Conservation (phyloP, 2,888 invertebrate genomes). For the Scelioninae gen. 2 region DNA sequence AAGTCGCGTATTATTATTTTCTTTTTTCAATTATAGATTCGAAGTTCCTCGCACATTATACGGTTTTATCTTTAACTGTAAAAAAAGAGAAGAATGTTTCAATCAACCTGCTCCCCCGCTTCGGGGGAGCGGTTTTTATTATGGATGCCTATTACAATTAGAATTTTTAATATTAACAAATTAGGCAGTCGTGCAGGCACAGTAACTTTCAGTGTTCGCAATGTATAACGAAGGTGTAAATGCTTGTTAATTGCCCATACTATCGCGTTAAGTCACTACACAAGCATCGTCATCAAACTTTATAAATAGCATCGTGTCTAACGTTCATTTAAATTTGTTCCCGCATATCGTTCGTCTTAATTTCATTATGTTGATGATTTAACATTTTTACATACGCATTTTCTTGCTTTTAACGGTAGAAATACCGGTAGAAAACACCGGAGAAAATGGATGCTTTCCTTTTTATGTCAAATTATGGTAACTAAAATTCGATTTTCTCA, state of each 20-base stretch:
- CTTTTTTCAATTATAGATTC: too few species aligned
- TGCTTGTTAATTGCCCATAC: conserved; percentile 45
- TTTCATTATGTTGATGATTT: conserved; percentile 31
- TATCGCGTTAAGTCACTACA: conserved; percentile 41
- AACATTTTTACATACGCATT: too few species aligned
- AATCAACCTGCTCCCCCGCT: neutral
- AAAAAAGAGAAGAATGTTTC: conserved; percentile 3
- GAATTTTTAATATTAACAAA: conserved; percentile 31
- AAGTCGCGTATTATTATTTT: too few species aligned
- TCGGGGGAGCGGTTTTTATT: conserved; percentile 12
- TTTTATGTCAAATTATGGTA: too few species aligned
- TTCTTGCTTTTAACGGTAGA: too few species aligned
- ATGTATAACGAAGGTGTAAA: conserved; percentile 52
- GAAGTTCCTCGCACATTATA: too few species aligned
- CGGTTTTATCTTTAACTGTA: too few species aligned
- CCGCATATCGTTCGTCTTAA: conserved; percentile 25
- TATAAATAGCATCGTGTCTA: conserved; percentile 51
- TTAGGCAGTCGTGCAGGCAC: conserved; percentile 11
- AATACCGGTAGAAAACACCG: too few species aligned
- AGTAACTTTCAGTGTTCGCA: conserved; percentile 12
- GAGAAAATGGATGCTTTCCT: too few species aligned
- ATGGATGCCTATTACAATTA: conserved; percentile 16
- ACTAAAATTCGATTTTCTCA: too few species aligned
- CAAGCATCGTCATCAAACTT: conserved; percentile 41
- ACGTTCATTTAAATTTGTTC: conserved; percentile 38